Evolutionary conservation across 2,797 vertebrate genomes (phyloP).

Genomic region (Onychomys leucogaster): DNA sequence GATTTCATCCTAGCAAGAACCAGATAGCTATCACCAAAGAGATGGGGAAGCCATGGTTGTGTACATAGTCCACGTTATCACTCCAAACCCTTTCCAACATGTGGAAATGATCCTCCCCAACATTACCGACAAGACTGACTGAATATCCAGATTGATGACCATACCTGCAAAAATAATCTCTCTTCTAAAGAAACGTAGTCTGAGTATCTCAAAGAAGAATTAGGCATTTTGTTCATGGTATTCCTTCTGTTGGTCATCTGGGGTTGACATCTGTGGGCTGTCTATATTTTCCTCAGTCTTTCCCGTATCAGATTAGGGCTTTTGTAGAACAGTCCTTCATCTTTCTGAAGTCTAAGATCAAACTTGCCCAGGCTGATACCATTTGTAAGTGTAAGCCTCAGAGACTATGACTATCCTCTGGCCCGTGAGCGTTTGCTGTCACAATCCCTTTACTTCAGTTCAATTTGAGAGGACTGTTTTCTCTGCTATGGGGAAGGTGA

Average conservation of each 20-base stretch:
- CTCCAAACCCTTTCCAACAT: neutral
- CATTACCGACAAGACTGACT: neutral
- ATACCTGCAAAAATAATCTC: neutral
- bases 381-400: neutral
- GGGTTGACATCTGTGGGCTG: neutral
- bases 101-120: neutral
- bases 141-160: neutral
- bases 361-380: neutral
- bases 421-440: neutral
- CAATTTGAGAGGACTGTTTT: neutral
- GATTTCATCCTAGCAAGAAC: neutral
- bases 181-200: neutral
- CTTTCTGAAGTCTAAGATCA: neutral
- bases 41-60: neutral
- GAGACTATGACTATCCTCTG: neutral
- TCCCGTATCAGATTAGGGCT: neutral
- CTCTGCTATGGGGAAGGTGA: conserved; percentile 18
- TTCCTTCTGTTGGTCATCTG: neutral
- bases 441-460: neutral
- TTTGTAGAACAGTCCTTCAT: neutral
- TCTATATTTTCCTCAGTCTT: neutral
- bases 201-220: conserved; percentile 10
- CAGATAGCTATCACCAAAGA: neutral
- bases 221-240: neutral
- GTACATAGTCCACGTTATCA: neutral